These are phyloP conservation scores for Cyprinodon tularosa DNA, from an alignment of 2,113 vertebrate genomes.

Conservation along the genomic window DNA sequence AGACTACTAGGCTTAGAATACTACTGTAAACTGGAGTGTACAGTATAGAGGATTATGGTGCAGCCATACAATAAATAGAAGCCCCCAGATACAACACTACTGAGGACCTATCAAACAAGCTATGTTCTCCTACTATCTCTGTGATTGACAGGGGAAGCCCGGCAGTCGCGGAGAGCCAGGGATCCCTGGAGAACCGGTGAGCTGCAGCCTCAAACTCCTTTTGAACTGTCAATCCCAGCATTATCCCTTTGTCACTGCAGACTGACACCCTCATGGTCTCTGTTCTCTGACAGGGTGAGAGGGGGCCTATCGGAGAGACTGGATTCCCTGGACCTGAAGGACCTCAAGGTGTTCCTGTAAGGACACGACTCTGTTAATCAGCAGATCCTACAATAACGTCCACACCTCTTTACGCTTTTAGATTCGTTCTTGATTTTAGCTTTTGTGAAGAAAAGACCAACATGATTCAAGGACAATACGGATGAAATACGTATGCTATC, in stretches of 20 bases:
- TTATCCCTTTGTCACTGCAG: constrained; percentile 58
- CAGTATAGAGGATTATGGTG: constrained; percentile 8
- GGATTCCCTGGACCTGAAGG: constrained; percentile 97
- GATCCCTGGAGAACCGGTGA: constrained; percentile 92
- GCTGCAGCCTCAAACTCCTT: constrained; percentile 70
- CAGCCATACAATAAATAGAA: constrained; percentile 41
- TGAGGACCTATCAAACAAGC: constrained; percentile 61
- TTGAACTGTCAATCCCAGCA: constrained; percentile 71
- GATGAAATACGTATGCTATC: constrained; percentile 46
- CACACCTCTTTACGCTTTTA: constrained; percentile 2
- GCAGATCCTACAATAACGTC: constrained; percentile 11
- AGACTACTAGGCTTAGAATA: background rate
- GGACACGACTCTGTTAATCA: constrained; percentile 59
- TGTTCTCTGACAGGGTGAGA: constrained; percentile 86
- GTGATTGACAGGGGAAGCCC: constrained; percentile 87
- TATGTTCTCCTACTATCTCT: constrained; percentile 52
- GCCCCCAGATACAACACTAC: constrained; percentile 52
- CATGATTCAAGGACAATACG: constrained; percentile 50
- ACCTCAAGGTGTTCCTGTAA: constrained; percentile 89
- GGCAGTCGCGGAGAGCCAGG: constrained; percentile 87
- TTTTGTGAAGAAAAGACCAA: background rate
- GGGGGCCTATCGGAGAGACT: constrained; percentile 92
- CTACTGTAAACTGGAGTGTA: background rate
- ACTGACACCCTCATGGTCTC: constrained; percentile 58
- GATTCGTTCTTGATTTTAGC: constrained; percentile 8